phyloP scores from a whole-genome alignment of 1,140 invertebrate species.

The Teleogryllus occipitalis region DNA sequence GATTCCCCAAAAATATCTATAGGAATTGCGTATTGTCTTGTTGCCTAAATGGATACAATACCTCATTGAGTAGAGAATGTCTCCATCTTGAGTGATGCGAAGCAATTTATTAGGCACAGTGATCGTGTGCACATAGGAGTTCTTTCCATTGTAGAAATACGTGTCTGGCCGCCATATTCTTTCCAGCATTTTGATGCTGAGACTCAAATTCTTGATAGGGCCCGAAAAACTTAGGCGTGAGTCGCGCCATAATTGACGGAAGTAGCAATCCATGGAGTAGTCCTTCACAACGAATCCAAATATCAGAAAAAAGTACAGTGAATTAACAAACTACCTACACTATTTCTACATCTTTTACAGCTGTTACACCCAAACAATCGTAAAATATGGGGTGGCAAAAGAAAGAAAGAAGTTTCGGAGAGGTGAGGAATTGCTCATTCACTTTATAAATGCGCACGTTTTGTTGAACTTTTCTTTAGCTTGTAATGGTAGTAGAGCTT shows the following conservation, averaged over 20 bases:
- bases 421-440: too few relatives aligned
- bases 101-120: conserved; percentile 92
- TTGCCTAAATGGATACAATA: neutral
- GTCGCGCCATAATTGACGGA: conserved; percentile 84
- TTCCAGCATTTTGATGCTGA: conserved; percentile 85
- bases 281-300: conserved; percentile 48
- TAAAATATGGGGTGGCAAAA: too few relatives aligned
- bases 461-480: too few relatives aligned
- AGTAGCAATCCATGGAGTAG: conserved; percentile 96
- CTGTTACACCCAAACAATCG: too few relatives aligned
- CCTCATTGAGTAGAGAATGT: conserved; percentile 57
- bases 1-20: too few relatives aligned
- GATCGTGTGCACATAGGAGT: conserved; percentile 90
- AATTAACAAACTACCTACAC: too few relatives aligned
- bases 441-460: too few relatives aligned
- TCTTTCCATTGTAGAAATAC: conserved; percentile 87
- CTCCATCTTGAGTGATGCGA: conserved; percentile 78
- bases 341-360: too few relatives aligned
- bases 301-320: too few relatives aligned
- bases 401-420: too few relatives aligned
- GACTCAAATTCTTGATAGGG: conserved; percentile 68
- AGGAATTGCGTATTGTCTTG: too few relatives aligned
- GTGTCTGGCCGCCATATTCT: conserved; percentile 94
- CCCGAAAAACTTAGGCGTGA: conserved; percentile 71
- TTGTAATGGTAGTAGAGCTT: too few relatives aligned